Base-by-base conservation (phyloP, 2,888 invertebrate genomes). In the Spisula solida region DNA sequence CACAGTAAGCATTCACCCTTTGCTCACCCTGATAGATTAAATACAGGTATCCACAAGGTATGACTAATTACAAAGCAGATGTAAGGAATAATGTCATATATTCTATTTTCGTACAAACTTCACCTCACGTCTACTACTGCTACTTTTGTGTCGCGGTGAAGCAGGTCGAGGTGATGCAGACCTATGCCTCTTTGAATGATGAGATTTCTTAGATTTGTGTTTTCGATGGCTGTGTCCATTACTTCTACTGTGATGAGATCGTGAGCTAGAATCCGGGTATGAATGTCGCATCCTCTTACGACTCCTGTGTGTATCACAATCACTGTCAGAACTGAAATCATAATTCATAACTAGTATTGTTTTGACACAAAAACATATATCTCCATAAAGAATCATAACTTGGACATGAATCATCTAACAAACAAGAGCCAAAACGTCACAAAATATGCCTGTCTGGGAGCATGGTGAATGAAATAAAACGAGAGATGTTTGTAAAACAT, bases 141-240 rank as follows among this genome's bases (percentile, higher is more conserved):
- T 79, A 20, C 82, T 66, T 81, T 66, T 14, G 81, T 82, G n/a
- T 75, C 70, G 56, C 25, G 89, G 92, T 0, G 92, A 90, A 16
- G 56, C 81, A 34, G 92, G 79, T 20, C 70, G 56, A 31, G 89
- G 92, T 0, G 92, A 90, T 18, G 48, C 83, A 48, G 92, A 90
- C 55, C 88, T 83, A 41, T 86, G 86, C n/a, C 85, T 85, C 55
- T 85, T 89, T 20, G 89, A 86, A 79, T 83, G 83, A 47, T 85
- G 85, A 16, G 90, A 89, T 82, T 78, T 86, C 41, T 85, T 79
- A 18, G 89, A 88, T 55, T 87, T 87, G 66, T 89, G 80, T 70
- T 41, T 82, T 16, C 70, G 48, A 48, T 88, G 84, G 60, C 78
- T 55, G 82, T 87, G 84, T 47, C 85, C 89, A 60, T 87, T 87